Conservation (phyloP, 2,113 vertebrate species). For the Ciconia stormi region DNA sequence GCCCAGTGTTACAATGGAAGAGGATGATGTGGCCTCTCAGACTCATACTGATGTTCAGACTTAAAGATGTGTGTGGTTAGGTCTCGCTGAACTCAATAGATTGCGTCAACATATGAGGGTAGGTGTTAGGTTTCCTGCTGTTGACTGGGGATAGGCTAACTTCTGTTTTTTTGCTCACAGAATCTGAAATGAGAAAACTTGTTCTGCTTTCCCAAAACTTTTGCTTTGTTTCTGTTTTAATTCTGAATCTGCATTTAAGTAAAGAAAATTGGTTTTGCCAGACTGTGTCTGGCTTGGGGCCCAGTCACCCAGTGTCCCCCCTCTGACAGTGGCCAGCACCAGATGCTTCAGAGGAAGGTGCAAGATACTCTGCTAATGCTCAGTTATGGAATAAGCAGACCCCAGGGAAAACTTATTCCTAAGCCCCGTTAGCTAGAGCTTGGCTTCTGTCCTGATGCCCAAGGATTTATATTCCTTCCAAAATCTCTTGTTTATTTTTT, state of each 20-base stretch:
- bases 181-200: background rate
- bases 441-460: constrained; percentile 11
- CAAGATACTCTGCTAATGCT: background rate
- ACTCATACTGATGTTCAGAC: background rate
- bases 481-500: constrained; percentile 29
- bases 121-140: background rate
- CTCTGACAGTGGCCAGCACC: background rate
- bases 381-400: background rate
- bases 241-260: background rate
- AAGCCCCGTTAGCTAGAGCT: background rate
- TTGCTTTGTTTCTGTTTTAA: background rate
- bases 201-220: background rate
- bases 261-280: background rate
- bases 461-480: constrained; percentile 1
- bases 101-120: background rate
- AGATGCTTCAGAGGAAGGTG: constrained; percentile 13
- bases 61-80: background rate
- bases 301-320: background rate
- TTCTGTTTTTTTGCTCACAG: background rate
- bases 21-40: background rate
- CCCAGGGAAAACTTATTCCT: background rate
- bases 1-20: background rate
- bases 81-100: background rate
- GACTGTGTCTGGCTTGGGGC: background rate
- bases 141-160: background rate